These are phyloP conservation scores for Lepidocyrtinus sp. DNA, from an alignment of 2,888 invertebrate species.

Conservation along the genomic window DNA sequence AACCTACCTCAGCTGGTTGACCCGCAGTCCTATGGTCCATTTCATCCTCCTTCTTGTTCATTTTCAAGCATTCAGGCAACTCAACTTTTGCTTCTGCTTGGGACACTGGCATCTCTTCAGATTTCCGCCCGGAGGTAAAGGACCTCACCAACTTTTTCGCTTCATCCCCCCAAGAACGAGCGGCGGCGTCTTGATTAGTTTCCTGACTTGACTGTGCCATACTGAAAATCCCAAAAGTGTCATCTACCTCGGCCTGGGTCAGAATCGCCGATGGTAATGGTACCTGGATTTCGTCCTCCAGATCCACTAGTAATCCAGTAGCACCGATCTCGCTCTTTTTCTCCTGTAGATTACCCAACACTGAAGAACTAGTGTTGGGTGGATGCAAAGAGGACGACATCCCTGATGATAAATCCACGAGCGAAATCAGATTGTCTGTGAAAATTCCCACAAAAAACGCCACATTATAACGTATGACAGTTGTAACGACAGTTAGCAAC, in stretches of 20 bases:
- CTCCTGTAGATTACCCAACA: neutral
- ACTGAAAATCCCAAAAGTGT: conserved; percentile 64
- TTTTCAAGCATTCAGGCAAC: neutral
- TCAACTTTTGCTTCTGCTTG: neutral
- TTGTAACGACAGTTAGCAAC: no score
- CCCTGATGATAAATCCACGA: conserved; percentile 23
- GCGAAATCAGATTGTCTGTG: conserved; percentile 35
- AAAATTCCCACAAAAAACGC: no score
- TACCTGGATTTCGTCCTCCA: conserved; percentile 53
- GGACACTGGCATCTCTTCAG: conserved; percentile 22
- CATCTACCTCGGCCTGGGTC: conserved; percentile 62
- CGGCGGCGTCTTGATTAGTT: neutral
- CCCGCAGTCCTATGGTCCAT: neutral
- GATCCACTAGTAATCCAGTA: conserved; percentile 58
- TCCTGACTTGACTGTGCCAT: conserved; percentile 27
- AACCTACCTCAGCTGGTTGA: conserved; percentile 23
- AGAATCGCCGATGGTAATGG: conserved; percentile 50
- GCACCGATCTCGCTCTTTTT: neutral
- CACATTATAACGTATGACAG: no score
- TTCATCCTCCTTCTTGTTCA: neutral
- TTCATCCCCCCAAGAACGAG: neutral
- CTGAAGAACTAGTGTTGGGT: neutral
- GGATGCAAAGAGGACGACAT: neutral
- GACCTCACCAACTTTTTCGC: conserved; percentile 36
- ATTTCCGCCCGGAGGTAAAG: conserved; percentile 36